These are phyloP conservation scores for Borostomias antarcticus DNA, from an alignment of 2,797 vertebrate genomes.

Conservation along the genomic window DNA sequence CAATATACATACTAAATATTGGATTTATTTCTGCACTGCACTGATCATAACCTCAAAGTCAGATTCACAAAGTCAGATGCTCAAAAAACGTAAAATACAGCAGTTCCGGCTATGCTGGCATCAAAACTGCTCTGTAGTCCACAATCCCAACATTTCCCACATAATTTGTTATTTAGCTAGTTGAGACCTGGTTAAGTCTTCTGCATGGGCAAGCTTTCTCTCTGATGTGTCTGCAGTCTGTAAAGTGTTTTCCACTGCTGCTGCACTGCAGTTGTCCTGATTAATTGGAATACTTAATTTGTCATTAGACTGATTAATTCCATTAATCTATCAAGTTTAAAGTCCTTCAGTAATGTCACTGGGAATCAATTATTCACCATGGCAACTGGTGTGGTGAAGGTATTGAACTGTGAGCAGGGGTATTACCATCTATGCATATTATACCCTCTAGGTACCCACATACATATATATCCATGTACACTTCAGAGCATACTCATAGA, in stretches of 20 bases:
- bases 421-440: slow-evolving; percentile 8
- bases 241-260: slow-evolving; percentile 31
- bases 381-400: slow-evolving; percentile 56
- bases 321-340: slow-evolving; percentile 73
- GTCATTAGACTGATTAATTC: slow-evolving; percentile 79
- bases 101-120: too few relatives aligned
- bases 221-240: slow-evolving; percentile 32
- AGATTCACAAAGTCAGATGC: too few relatives aligned
- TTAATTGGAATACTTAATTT: slow-evolving; percentile 80
- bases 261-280: slow-evolving; percentile 67
- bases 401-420: slow-evolving; percentile 26
- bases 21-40: background rate
- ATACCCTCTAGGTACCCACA: background rate
- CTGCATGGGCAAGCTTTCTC: slow-evolving; percentile 32
- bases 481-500: background rate
- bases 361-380: slow-evolving; percentile 72
- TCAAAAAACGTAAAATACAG: too few relatives aligned
- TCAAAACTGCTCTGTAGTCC: too few relatives aligned
- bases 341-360: slow-evolving; percentile 63
- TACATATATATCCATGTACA: slow-evolving; percentile 4
- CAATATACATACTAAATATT: too few relatives aligned
- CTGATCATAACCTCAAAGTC: too few relatives aligned
- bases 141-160: too few relatives aligned
- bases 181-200: slow-evolving; percentile 4
- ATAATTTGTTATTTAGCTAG: too few relatives aligned